Conservation (phyloP, 2,113 vertebrate species). For the Hystrix cristata region DNA sequence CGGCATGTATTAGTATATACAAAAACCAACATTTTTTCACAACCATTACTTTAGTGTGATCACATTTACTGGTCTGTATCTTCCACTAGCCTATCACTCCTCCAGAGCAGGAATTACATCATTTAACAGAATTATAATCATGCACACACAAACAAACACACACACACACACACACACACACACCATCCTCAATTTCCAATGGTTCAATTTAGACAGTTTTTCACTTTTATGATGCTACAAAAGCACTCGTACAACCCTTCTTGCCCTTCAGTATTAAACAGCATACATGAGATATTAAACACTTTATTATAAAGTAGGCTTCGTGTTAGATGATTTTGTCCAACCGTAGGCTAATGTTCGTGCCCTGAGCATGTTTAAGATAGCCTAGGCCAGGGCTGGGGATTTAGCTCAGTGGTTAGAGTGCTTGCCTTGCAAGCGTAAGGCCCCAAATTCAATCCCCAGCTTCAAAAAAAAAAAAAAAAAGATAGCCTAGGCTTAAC, state of each 20-base stretch:
- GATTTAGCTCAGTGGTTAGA: no score
- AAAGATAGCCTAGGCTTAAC: neutral
- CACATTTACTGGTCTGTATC: neutral
- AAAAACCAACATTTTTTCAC: neutral
- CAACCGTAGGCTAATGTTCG: neutral
- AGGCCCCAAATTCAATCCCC: no score
- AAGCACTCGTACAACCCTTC: neutral
- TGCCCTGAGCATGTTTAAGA: neutral
- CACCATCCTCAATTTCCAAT: neutral
- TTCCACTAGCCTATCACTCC: neutral
- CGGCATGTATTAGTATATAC: neutral
- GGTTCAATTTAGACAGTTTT: neutral
- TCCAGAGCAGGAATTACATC: neutral
- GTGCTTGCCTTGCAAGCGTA: no score
- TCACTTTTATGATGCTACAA: neutral
- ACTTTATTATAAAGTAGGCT: neutral
- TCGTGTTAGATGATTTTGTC: neutral
- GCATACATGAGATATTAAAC: neutral
- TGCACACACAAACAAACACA: neutral
- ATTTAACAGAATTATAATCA: slow-evolving; percentile 31
- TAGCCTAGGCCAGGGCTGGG: neutral
- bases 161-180: neutral
- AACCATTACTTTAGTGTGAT: neutral
- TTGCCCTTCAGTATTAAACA: neutral
- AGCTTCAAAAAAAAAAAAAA: no score